phyloP scores from a whole-genome alignment of 2,888 invertebrate species.

The Drepanosiphum platanoidis region DNA sequence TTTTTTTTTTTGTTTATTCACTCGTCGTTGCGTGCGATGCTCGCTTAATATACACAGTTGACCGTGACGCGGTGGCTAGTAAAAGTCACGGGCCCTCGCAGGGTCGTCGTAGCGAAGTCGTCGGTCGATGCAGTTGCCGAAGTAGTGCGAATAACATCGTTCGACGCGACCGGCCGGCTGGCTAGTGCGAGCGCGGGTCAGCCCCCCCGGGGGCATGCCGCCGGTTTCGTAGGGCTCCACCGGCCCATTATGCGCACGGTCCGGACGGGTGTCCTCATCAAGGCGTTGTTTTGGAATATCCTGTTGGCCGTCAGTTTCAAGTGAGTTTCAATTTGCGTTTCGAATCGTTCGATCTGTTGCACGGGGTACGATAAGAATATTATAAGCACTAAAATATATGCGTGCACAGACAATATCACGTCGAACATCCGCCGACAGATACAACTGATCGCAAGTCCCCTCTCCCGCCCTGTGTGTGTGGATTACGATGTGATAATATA shows the following conservation, averaged over 20 bases:
- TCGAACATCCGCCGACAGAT: no score
- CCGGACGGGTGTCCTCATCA: conserved; percentile 44
- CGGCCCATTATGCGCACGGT: conserved; percentile 60
- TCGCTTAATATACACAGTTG: no score
- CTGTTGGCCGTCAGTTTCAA: conserved; percentile 41
- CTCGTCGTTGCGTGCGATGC: not conserved
- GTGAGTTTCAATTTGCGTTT: not conserved
- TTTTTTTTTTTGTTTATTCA: no score
- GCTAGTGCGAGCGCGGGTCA: not conserved
- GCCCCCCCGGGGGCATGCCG: conserved; percentile 44
- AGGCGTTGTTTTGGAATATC: conserved; percentile 58
- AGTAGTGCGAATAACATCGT: no score
- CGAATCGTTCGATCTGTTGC: not conserved
- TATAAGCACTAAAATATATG: no score
- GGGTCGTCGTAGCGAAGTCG: not conserved
- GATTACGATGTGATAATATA: no score
- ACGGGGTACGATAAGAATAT: no score
- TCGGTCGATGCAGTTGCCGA: no score
- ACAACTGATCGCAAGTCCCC: no score
- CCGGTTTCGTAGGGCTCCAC: conserved; percentile 50
- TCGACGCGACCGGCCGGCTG: not conserved
- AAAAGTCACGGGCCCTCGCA: not conserved
- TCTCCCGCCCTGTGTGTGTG: no score
- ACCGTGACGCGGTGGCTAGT: conserved; percentile 7
- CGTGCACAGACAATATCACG: no score